Base-by-base conservation (phyloP, 2,797 vertebrate species). In the Sternarchorhynchus goeldii region DNA sequence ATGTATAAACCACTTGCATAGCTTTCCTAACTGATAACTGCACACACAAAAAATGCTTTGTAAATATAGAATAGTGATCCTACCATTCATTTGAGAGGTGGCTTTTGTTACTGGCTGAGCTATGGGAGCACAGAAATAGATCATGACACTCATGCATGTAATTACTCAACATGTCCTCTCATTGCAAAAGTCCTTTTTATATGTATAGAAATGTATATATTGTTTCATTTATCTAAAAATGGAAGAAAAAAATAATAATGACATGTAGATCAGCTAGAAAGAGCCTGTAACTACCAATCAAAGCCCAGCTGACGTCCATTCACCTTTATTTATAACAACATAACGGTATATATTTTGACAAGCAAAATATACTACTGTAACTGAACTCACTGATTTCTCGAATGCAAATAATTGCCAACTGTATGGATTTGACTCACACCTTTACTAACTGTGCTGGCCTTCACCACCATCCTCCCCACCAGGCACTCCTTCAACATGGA, bases 401-500 rank as follows among this genome's bases (percentile, higher is more conserved):
- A 41, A 41, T 31, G 6, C 7, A 36, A 2, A 39, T 63, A 0
- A 64, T 1, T 16, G 17, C 29, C 53, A 66, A 57, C 39, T 39
- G 1, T n/a, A 39, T 20, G 3, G 6, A 41, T 4, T 25, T 77
- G 0, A 80, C 10, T 5, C 16, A 21, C 90, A 98, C 97, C 95
- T 95, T 94, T 96, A 41, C 84, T 53, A 75, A 85, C 68, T 76
- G 90, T 14, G 34, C 84, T 5, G 69, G 85, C 77, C 66, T 95
- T 96, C 17, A 91, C 83, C 50, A 94, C 92, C 95, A 99, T 96
- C 85, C 94, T 95, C 55, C 97, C 97, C 79, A 99, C 93, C 68
- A 99, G 91, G 81, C 97, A 99, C 80, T 96, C 96, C 85, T 97
- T 98, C 86, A 99, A 84, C 97, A 99, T 99, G 0, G 97, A 99